phyloP scores from a whole-genome alignment of 2,113 vertebrate genomes.

The Australoheros scitulus region DNA sequence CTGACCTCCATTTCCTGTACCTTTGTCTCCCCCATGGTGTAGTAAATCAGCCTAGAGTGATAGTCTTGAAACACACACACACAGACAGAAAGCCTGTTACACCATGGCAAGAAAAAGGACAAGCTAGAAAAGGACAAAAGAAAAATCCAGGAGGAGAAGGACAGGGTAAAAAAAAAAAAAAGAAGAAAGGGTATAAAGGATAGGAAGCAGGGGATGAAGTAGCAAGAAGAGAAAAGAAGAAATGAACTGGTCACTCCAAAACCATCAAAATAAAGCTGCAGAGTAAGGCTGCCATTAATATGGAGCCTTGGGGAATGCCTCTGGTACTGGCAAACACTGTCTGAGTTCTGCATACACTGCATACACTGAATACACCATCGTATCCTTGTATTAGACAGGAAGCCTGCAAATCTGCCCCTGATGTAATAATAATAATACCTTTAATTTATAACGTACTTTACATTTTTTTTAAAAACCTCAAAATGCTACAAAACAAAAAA shows the following conservation, averaged over 20 bases:
- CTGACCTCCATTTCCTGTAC: constrained; percentile 75
- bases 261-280: constrained; percentile 34
- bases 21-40: constrained; percentile 45
- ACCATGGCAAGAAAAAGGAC: constrained; percentile 33
- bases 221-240: not conserved
- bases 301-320: constrained; percentile 53
- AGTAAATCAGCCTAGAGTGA: constrained; percentile 67
- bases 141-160: not conserved
- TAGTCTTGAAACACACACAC: constrained; percentile 22
- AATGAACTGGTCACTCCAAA: constrained; percentile 47
- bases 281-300: constrained; percentile 51
- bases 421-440: too few species aligned
- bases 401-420: constrained; percentile 52
- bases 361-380: constrained; percentile 29
- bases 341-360: constrained; percentile 42
- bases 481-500: too few species aligned
- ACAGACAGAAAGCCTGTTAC: constrained; percentile 25
- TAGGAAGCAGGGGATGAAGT: not conserved
- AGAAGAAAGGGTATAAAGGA: not conserved
- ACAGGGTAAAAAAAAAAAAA: not conserved
- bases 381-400: constrained; percentile 57
- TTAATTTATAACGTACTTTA: too few species aligned
- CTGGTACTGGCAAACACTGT: constrained; percentile 61
- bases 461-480: too few species aligned
- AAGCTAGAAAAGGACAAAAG: not conserved